Conservation (phyloP, 2,797 vertebrate species). For the Vespertilio murinus region DNA sequence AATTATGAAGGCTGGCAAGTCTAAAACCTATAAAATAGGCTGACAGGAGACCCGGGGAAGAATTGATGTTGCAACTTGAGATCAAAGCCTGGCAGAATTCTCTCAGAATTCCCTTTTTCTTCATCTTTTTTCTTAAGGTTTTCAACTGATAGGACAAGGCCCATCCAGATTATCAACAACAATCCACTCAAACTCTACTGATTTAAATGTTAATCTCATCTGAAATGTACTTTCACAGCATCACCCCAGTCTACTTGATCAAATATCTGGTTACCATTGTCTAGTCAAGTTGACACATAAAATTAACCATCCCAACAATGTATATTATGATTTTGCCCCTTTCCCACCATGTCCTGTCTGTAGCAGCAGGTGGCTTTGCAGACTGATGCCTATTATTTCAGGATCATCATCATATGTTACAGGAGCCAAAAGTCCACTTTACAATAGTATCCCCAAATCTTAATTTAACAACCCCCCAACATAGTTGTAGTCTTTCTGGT, state of each 20-base stretch:
- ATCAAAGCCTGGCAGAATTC: neutral
- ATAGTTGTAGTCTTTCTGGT: fast-evolving
- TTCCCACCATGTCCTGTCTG: constrained; percentile 75
- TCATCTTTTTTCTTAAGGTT: neutral
- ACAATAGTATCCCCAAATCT: fast-evolving
- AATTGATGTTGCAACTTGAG: neutral
- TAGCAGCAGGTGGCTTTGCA: neutral
- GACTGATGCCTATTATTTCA: constrained; percentile 78
- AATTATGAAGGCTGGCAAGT: neutral
- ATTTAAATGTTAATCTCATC: neutral
- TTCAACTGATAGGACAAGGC: neutral
- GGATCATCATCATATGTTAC: fast-evolving
- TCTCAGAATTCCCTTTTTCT: neutral
- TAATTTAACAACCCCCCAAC: fast-evolving
- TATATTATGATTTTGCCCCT: neutral
- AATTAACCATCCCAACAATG: neutral
- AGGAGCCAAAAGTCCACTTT: neutral
- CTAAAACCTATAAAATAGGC: neutral
- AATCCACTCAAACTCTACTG: neutral
- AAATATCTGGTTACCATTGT: neutral
- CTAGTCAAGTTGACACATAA: neutral
- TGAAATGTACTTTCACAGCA: neutral
- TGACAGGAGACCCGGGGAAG: neutral
- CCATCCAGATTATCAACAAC: neutral
- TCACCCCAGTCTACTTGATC: neutral